Evolutionary conservation across 2,113 vertebrate genomes (phyloP).

Genomic region (Myrmecobius fasciatus): DNA sequence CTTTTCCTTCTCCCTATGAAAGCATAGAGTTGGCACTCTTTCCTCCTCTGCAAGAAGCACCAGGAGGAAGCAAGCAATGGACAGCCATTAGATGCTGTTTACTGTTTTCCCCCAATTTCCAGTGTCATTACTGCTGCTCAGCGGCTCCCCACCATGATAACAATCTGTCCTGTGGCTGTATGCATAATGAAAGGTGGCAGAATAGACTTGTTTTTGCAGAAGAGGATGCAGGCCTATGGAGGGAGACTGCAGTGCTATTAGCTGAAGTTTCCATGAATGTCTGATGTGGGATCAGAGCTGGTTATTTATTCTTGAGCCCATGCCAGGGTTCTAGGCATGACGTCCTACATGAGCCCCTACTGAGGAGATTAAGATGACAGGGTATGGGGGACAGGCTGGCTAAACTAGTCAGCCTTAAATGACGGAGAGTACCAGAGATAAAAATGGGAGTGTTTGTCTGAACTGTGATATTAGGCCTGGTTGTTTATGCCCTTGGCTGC

Average conservation of each 20-base stretch:
- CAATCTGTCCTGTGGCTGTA: not conserved
- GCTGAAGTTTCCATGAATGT: rapidly evolving
- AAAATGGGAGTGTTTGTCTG: conserved; percentile 55
- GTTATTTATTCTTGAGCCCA: not conserved
- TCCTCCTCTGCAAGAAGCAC: not conserved
- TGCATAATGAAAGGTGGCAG: not conserved
- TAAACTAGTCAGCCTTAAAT: conserved; percentile 69
- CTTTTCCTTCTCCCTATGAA: not conserved
- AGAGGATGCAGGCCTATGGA: not conserved
- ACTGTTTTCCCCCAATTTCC: conserved; percentile 1
- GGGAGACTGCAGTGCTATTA: not conserved
- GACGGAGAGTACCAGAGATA: not conserved
- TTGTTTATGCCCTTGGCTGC: not conserved
- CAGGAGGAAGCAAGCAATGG: not conserved
- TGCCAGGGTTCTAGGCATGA: conserved; percentile 22
- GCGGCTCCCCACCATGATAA: not conserved
- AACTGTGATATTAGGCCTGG: conserved; percentile 26
- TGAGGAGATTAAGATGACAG: conserved; percentile 29
- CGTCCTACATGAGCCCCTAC: not conserved
- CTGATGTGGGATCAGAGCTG: not conserved
- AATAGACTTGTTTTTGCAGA: not conserved
- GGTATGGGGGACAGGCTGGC: rapidly evolving
- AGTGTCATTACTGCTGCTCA: not conserved
- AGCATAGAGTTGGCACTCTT: not conserved
- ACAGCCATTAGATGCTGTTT: not conserved